Evolutionary conservation across 2,888 invertebrate species (phyloP), one percentile per base, ranked within the genome.

Genomic region (Mactromeris polynyma): DNA sequence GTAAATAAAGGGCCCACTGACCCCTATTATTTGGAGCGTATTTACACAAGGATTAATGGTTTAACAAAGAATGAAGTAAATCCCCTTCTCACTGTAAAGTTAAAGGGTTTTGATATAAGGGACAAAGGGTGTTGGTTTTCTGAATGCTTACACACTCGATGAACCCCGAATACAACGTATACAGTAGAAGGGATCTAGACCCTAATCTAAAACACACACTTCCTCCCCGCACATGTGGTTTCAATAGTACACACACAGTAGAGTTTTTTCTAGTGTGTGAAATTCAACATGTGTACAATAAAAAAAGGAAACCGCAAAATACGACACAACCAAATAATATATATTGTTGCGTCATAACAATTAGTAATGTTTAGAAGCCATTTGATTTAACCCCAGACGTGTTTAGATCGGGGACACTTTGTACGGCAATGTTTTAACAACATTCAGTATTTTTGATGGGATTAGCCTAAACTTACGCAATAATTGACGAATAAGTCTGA

Each of bases 141-240:
- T 17, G 73, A 14, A 19, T 6, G 73, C 33, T 73, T 73, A 36
- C 73, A 73, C 73, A 73, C 73, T 73, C 2, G 2, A 33, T 73
- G 36, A 73, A 73, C 73, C 73, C 36, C 11, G 73, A 33, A 73
- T 73, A 73, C 9, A 73, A 73, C 26, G 17, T 36, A 31, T 33
- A 33, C 73, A 73, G 73, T 17, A 33, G 36, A 4, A 73, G 73
- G 73, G 73, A 73, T 73, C 73, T 33, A 14, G 73, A 11, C 33
- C 33, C 69, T 69, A 69, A 69, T 31, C 19, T 33, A 73, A 73
- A 73, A 73, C 73, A 73, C 73, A 73, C 73, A 33, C 36, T 33
- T 33, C n/a, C 14, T 36, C 58, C 19, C n/a, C 11, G 14, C 31
- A 33, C 73, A 73, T 73, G 73, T 73, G 73, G 73, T 33, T 33